Conservation (phyloP, 2,113 vertebrate genomes). For the Otolemur garnettii region DNA sequence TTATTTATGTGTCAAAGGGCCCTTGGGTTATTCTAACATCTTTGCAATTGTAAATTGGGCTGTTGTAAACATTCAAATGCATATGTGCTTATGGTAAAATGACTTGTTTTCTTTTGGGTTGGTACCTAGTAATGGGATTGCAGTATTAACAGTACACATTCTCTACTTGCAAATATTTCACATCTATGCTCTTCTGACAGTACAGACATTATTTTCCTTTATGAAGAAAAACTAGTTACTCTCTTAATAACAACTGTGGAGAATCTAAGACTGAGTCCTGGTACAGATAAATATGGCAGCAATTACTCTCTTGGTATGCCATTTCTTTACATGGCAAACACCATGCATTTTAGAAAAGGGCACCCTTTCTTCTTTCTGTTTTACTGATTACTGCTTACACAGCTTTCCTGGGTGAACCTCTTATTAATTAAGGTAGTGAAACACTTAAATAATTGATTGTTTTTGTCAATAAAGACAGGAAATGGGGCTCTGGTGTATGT, state of each 20-base stretch:
- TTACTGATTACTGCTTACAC: background rate
- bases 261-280: background rate
- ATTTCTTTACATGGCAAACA: background rate
- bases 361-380: background rate
- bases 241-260: background rate
- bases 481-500: background rate
- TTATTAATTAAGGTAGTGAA: background rate
- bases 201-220: background rate
- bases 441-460: background rate
- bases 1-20: too few relatives aligned
- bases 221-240: background rate
- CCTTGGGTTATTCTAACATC: too few relatives aligned
- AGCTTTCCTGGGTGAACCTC: background rate
- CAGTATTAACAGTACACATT: background rate
- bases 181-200: background rate
- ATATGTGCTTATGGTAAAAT: too few relatives aligned
- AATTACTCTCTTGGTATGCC: background rate
- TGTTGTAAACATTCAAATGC: too few relatives aligned
- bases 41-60: too few relatives aligned
- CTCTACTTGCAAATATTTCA: background rate
- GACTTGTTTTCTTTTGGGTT: too few relatives aligned
- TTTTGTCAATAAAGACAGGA: constrained; percentile 4
- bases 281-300: background rate
- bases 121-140: too few relatives aligned
- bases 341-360: background rate